These are phyloP conservation scores for Hedychridium roseum DNA, from an alignment of 2,888 invertebrate species.

Conservation along the genomic window DNA sequence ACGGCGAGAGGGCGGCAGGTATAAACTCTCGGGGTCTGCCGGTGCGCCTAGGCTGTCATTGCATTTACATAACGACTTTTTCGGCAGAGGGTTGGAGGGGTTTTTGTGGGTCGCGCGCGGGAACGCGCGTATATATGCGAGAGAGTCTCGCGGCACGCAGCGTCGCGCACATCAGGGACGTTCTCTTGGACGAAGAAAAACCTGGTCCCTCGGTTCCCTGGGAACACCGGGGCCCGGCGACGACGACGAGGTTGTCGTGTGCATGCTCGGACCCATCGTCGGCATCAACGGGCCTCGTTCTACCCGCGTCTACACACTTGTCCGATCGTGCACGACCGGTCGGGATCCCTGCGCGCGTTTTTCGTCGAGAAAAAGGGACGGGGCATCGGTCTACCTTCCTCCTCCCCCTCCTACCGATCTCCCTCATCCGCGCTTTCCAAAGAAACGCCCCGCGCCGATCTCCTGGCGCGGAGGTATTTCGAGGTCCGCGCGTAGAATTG, in stretches of 20 bases:
- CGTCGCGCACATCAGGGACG: constrained; percentile 35
- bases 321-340: constrained; percentile 18
- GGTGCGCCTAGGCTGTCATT: constrained; percentile 29
- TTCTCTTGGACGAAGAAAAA: constrained; percentile 44
- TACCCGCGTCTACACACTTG: no score
- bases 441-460: constrained; percentile 15
- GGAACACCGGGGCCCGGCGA: constrained; percentile 33
- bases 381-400: no score
- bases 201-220: constrained; percentile 42
- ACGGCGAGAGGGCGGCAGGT: no score
- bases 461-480: constrained; percentile 16
- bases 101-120: constrained; percentile 40
- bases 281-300: constrained; percentile 19
- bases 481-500: constrained; percentile 6
- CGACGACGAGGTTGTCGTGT: no score
- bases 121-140: constrained; percentile 36
- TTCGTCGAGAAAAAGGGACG: constrained; percentile 3
- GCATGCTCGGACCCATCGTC: constrained; percentile 14
- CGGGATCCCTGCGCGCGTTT: constrained; percentile 8
- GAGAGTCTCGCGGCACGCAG: constrained; percentile 34
- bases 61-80: constrained; percentile 61
- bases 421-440: constrained; percentile 8
- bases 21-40: no score
- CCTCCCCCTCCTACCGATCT: no score
- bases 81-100: constrained; percentile 39